Percentiles rank a stretch among this genome's conserved stretches.
Evolutionary conservation across 2,113 vertebrate species (phyloP).

Genomic region (Micronycteris hirsuta): DNA sequence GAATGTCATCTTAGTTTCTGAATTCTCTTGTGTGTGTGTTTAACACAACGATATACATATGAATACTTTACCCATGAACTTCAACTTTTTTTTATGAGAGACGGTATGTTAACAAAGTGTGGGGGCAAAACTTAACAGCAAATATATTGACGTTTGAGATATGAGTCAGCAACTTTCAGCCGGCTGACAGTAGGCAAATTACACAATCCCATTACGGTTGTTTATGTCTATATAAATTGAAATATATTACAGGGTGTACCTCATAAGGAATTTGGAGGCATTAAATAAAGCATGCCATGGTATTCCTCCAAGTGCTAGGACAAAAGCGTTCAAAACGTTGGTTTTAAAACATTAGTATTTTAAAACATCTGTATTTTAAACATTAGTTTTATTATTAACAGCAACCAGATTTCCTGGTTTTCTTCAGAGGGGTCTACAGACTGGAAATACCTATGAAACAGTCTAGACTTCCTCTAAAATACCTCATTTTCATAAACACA

Average conservation of each 20-base stretch:
- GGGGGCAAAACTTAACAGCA: neutral
- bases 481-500: neutral
- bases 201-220: neutral
- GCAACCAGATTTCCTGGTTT: neutral
- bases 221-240: neutral
- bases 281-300: neutral
- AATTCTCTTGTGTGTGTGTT: neutral
- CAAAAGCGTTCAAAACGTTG: neutral
- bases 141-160: neutral
- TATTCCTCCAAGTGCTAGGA: neutral
- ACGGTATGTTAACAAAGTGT: neutral
- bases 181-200: neutral
- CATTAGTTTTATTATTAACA: neutral
- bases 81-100: neutral
- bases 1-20: neutral
- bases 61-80: neutral
- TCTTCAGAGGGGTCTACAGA: neutral
- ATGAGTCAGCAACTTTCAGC: neutral
- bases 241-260: neutral
- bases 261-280: neutral
- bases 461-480: neutral
- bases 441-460: neutral
- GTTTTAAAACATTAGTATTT: too few species aligned
- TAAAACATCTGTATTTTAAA: too few species aligned
- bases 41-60: neutral